These are phyloP conservation scores for Musca domestica DNA, from an alignment of 1,140 invertebrate genomes.

Conservation along the genomic window DNA sequence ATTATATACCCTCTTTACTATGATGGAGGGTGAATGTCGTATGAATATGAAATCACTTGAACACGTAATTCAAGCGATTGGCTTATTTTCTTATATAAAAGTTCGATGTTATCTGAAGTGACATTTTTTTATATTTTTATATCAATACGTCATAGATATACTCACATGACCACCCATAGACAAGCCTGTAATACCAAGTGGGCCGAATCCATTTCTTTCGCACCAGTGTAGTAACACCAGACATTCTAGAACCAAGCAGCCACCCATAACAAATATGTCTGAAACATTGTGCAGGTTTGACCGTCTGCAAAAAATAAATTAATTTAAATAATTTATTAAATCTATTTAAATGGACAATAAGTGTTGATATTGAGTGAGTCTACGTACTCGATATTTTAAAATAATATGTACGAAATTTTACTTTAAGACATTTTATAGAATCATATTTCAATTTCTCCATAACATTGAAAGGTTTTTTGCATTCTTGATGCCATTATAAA, in stretches of 20 bases:
- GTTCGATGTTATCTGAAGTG: too few relatives aligned
- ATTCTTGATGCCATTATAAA: too few relatives aligned
- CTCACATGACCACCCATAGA: conserved; percentile 99
- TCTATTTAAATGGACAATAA: too few relatives aligned
- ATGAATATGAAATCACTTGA: too few relatives aligned
- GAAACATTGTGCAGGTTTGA: conserved; percentile 93
- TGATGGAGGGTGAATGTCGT: too few relatives aligned
- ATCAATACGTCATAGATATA: conserved; percentile 31
- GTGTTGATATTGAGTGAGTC: neutral
- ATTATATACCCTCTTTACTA: too few relatives aligned
- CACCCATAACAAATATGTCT: conserved; percentile 99
- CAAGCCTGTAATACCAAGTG: conserved; percentile 90
- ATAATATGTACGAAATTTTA: neutral
- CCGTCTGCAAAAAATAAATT: conserved; percentile 66
- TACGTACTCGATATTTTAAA: neutral
- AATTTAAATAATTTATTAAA: too few relatives aligned
- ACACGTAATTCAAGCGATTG: too few relatives aligned
- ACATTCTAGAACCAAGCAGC: conserved; percentile 91
- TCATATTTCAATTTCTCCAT: neutral
- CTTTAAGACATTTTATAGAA: neutral
- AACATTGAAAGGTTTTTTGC: too few relatives aligned
- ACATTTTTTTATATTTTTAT: too few relatives aligned
- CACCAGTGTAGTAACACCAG: conserved; percentile 93
- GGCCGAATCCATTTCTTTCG: conserved; percentile 81
- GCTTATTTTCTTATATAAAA: too few relatives aligned